phyloP scores from a whole-genome alignment of 1,140 invertebrate species.

The Eriosoma lanigerum region DNA sequence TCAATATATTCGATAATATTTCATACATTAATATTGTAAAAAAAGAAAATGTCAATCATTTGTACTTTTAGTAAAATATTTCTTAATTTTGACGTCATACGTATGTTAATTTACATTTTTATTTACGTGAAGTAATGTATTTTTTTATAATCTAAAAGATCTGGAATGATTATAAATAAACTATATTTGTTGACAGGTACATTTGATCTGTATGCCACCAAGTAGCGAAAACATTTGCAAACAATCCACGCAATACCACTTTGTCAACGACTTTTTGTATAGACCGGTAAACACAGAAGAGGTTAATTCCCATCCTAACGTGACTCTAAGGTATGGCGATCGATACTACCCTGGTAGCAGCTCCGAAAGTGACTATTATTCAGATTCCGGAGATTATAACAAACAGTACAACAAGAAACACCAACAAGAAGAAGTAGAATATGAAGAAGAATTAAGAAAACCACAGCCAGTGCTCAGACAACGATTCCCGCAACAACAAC shows the following conservation, averaged over 20 bases:
- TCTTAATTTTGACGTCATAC: too few relatives aligned
- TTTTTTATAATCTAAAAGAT: too few relatives aligned
- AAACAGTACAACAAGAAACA: too few relatives aligned
- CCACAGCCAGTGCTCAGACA: constrained; percentile 9
- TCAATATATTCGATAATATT: too few relatives aligned
- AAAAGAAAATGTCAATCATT: too few relatives aligned
- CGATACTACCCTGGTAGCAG: constrained; percentile 59
- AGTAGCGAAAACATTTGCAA: constrained; percentile 85
- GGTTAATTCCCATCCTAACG: constrained; percentile 76
- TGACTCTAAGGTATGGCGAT: constrained; percentile 81
- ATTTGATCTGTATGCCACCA: constrained; percentile 90
- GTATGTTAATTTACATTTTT: too few relatives aligned
- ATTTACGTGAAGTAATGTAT: too few relatives aligned
- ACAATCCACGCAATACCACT: constrained; percentile 85
- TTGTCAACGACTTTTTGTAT: constrained; percentile 91
- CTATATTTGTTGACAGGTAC: constrained; percentile 63
- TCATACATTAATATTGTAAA: too few relatives aligned
- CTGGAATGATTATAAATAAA: too few relatives aligned
- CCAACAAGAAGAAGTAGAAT: constrained; percentile 41
- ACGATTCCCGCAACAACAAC: constrained; percentile 42
- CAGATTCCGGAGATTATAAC: too few relatives aligned
- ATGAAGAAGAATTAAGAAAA: constrained; percentile 30
- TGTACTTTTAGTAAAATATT: too few relatives aligned
- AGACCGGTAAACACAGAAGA: constrained; percentile 82
- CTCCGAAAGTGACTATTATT: constrained; percentile 53